These are phyloP conservation scores for Parthenolecanium corni DNA, from an alignment of 2,888 invertebrate genomes.

Conservation along the genomic window DNA sequence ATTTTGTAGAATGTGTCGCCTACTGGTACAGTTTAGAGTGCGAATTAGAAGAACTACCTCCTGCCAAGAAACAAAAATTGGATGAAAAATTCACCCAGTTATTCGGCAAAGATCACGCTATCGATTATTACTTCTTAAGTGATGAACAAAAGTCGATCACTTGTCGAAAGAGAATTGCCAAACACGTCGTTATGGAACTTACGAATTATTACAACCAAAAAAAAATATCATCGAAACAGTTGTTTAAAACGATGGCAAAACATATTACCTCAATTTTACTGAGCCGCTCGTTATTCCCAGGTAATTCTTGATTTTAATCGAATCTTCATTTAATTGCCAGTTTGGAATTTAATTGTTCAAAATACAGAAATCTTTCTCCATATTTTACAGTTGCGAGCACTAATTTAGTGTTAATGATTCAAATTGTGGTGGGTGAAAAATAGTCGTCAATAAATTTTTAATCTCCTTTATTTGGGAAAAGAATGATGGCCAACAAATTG, in stretches of 20 bases:
- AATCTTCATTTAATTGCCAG: too few species aligned
- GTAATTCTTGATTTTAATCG: constrained; percentile 30
- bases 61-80: constrained; percentile 29
- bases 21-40: constrained; percentile 33
- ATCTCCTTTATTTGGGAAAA: too few species aligned
- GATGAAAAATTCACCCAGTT: constrained; percentile 32
- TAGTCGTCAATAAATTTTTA: too few species aligned
- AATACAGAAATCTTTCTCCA: too few species aligned
- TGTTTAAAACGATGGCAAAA: constrained; percentile 34
- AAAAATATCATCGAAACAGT: constrained; percentile 32
- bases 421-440: too few species aligned
- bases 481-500: too few species aligned
- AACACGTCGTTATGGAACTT: constrained; percentile 33
- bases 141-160: constrained; percentile 31
- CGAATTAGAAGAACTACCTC: constrained; percentile 30
- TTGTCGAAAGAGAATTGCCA: constrained; percentile 33
- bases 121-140: constrained; percentile 31
- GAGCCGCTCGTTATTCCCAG: constrained; percentile 32
- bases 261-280: constrained; percentile 33
- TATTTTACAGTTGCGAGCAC: too few species aligned
- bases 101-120: constrained; percentile 31
- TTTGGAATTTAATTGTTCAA: too few species aligned
- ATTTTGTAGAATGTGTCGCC: constrained; percentile 32
- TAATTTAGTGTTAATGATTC: too few species aligned
- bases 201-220: constrained; percentile 33